Percentiles rank a stretch among this genome's conserved stretches.
Conservation (phyloP, 2,113 vertebrate species). For the Tachycineta bicolor region DNA sequence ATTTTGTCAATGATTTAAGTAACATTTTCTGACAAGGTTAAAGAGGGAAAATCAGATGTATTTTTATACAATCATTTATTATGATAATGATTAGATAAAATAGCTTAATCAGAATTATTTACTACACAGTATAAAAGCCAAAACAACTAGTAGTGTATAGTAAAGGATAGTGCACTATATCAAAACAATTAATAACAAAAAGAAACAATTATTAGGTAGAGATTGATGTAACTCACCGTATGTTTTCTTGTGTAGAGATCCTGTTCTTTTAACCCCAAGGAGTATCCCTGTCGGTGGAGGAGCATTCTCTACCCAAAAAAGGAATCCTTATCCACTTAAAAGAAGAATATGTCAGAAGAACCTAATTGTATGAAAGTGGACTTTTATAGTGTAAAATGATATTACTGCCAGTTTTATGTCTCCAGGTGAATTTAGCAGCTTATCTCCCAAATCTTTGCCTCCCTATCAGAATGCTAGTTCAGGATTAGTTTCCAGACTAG, state of each 20-base stretch:
- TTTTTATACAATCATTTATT: not conserved
- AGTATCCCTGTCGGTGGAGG: not conserved
- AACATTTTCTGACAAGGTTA: no score
- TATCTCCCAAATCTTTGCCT: not conserved
- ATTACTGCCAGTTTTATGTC: not conserved
- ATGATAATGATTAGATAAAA: not conserved
- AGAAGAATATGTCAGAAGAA: not conserved
- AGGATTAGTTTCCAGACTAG: not conserved
- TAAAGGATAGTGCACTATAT: not conserved
- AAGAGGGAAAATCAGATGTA: not conserved
- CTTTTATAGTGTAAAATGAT: not conserved
- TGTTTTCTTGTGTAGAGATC: accelerated
- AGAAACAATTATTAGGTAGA: not conserved
- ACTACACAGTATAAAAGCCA: not conserved
- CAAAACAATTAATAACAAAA: not conserved
- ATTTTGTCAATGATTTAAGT: not conserved
- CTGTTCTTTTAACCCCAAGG: not conserved
- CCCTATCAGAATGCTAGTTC: not conserved
- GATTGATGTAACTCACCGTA: not conserved
- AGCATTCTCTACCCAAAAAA: not conserved
- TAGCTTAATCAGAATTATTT: not conserved
- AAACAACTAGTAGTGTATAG: not conserved
- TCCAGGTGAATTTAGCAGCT: not conserved
- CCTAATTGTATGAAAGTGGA: not conserved
- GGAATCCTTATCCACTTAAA: not conserved